Conservation (phyloP, 2,113 vertebrate species). For the Pipa parva region DNA sequence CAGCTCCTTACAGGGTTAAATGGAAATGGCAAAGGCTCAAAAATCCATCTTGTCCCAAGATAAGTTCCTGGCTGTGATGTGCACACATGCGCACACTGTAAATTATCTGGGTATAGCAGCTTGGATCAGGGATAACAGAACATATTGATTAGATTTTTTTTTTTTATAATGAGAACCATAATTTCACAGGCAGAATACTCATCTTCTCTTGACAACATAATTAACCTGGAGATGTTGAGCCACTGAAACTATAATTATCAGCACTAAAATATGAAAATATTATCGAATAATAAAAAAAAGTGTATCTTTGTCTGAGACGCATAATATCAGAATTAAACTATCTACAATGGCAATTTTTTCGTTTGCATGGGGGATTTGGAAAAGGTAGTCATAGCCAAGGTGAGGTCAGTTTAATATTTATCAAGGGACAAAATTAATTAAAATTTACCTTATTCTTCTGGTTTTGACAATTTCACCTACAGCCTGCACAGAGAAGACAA, state of each 20-base stretch:
- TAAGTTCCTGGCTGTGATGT: conserved; percentile 8
- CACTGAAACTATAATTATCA: conserved; percentile 35
- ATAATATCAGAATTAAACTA: background rate
- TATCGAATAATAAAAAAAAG: conserved; percentile 47
- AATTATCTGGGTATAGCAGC: conserved; percentile 32
- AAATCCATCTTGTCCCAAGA: background rate
- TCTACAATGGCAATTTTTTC: too few relatives aligned
- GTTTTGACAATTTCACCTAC: too few relatives aligned
- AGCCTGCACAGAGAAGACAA: too few relatives aligned
- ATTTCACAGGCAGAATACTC: conserved; percentile 44
- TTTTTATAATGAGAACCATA: conserved; percentile 46
- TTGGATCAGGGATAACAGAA: conserved; percentile 33
- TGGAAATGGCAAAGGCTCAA: background rate
- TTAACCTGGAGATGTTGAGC: conserved; percentile 51
- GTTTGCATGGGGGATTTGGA: too few relatives aligned
- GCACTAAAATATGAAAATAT: conserved; percentile 42
- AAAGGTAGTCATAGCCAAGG: too few relatives aligned
- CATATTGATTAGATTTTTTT: conserved; percentile 45
- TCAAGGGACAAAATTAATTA: too few relatives aligned
- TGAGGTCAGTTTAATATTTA: too few relatives aligned
- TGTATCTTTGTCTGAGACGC: background rate
- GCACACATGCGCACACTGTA: conserved; percentile 12
- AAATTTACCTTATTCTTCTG: too few relatives aligned
- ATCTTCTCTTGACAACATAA: conserved; percentile 47
- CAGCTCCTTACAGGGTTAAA: conserved; percentile 2